phyloP scores from a whole-genome alignment of 1,140 invertebrate genomes.

The Zaprionus taronus region DNA sequence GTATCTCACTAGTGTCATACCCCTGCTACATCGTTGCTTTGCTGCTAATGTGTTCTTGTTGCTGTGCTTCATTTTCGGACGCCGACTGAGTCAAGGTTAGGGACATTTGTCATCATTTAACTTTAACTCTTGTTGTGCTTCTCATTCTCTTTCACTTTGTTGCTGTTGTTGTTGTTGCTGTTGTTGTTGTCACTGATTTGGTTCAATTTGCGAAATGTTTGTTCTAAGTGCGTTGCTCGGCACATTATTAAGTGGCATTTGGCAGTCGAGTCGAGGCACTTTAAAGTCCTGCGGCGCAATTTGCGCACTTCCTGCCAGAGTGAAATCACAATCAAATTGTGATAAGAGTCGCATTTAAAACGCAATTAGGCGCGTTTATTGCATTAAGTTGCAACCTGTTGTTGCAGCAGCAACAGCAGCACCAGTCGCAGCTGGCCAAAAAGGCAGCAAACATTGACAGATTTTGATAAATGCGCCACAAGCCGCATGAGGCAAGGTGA shows the following conservation, averaged over 20 bases:
- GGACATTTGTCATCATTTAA: conserved; percentile 36
- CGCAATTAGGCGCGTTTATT: conserved; percentile 74
- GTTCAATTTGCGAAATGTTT: conserved; percentile 72
- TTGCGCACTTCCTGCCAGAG: conserved; percentile 39
- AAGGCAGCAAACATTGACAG: conserved; percentile 67
- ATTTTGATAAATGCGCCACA: conserved; percentile 74
- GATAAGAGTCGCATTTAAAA: conserved; percentile 64
- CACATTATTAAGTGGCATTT: conserved; percentile 61
- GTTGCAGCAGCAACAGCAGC: background rate
- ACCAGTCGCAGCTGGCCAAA: conserved; percentile 37
- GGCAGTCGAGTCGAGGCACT: conserved; percentile 32
- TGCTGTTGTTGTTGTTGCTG: background rate
- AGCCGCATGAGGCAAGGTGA: conserved; percentile 39
- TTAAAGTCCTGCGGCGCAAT: conserved; percentile 18
- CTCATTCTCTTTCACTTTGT: conserved; percentile 9
- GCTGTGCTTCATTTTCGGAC: conserved; percentile 25
- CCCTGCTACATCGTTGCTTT: background rate
- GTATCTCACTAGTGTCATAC: background rate
- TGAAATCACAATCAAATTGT: conserved; percentile 63
- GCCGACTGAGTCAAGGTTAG: conserved; percentile 31
- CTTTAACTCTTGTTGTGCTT: conserved; percentile 23
- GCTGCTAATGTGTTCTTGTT: conserved; percentile 23
- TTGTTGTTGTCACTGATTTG: conserved; percentile 56
- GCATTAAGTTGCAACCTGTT: conserved; percentile 40
- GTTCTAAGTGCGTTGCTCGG: conserved; percentile 54